phyloP scores from a whole-genome alignment of 2,113 vertebrate species.

The Rhodinocichla rosea region DNA sequence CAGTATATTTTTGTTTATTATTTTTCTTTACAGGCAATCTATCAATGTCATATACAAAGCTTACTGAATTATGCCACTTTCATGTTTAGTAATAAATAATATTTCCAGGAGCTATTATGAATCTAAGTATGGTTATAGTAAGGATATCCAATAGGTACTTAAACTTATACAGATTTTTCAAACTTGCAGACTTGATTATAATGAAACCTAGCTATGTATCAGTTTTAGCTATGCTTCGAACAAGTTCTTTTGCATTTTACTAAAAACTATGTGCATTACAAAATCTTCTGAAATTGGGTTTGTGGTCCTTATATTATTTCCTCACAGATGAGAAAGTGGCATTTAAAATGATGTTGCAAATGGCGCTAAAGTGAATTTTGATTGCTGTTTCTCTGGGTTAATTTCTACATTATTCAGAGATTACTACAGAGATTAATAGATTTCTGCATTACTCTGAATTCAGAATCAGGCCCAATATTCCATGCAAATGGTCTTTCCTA shows the following conservation, averaged over 20 bases:
- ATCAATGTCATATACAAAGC: conserved; percentile 1
- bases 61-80: conserved; percentile 40
- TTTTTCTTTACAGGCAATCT: background rate
- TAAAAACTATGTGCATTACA: background rate
- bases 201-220: background rate
- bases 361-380: background rate
- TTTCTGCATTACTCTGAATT: background rate
- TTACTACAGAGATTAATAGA: background rate
- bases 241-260: background rate
- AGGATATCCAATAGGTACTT: conserved; percentile 5
- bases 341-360: background rate
- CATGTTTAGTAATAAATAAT: conserved; percentile 52
- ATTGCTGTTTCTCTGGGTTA: background rate
- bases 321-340: background rate
- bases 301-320: background rate
- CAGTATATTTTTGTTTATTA: conserved; percentile 22
- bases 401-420: background rate
- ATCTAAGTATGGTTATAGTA: conserved; percentile 29
- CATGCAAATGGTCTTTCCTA: background rate
- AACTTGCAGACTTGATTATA: conserved; percentile 11
- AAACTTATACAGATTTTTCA: conserved; percentile 21
- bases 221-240: background rate
- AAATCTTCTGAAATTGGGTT: background rate
- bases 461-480: background rate
- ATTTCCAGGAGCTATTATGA: conserved; percentile 21